Evolutionary conservation across 1,140 invertebrate species (phyloP).

Genomic region (Dufourea novaeangliae): DNA sequence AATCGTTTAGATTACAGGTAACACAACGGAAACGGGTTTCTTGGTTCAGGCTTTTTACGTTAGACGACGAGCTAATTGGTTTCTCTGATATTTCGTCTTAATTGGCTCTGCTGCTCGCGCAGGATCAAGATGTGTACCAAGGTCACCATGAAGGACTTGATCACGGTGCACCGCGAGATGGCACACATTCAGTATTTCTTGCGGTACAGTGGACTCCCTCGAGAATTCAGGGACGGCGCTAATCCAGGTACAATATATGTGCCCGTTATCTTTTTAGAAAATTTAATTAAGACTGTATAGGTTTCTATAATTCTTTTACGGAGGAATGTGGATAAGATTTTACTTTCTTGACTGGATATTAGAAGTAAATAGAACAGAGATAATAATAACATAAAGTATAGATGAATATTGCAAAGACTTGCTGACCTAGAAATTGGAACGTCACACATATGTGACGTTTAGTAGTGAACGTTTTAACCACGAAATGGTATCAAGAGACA

Average conservation of each 20-base stretch:
- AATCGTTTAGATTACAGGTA: constrained; percentile 91
- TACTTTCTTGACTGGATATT: no score
- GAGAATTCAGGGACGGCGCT: constrained; percentile 93
- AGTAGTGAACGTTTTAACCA: no score
- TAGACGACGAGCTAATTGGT: neutral
- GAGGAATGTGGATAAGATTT: no score
- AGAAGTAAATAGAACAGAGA: no score
- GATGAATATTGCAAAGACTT: no score
- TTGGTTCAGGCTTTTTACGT: neutral
- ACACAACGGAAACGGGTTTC: neutral
- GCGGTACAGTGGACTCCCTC: constrained; percentile 91
- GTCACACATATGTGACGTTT: no score
- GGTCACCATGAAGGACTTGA: constrained; percentile 92
- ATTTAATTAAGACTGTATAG: constrained; percentile 3
- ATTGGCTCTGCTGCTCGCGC: neutral
- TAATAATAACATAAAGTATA: no score
- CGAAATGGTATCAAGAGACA: no score
- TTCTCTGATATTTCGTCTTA: neutral
- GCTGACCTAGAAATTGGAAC: no score
- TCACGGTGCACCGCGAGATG: constrained; percentile 97
- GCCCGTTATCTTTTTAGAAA: neutral
- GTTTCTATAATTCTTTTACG: no score
- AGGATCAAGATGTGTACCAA: constrained; percentile 98
- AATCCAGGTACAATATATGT: constrained; percentile 92
- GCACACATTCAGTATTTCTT: constrained; percentile 96